A percentile compares a stretch with the other conserved stretches of the same genome.
Conservation (phyloP, 1,140 invertebrate genomes). For the Samia ricini region DNA sequence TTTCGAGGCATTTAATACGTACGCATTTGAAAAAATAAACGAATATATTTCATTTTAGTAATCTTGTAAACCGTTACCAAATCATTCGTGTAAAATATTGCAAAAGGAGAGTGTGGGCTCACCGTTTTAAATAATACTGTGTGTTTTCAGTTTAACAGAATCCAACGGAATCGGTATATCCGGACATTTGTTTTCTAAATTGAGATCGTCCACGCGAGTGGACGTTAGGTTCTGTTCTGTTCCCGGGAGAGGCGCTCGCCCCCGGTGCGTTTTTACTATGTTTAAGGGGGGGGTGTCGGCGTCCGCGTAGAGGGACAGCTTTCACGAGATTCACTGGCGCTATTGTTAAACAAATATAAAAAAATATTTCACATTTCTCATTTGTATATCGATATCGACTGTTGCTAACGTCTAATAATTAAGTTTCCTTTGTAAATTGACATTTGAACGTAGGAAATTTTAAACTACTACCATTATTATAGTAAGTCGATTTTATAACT, state of each 20-base stretch:
- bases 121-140: too few relatives aligned
- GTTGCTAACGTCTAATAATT: not conserved
- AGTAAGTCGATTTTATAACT: not conserved
- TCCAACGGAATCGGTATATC: slow-evolving; percentile 11
- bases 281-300: too few relatives aligned
- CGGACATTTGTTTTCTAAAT: slow-evolving; percentile 10
- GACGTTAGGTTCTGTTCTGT: not conserved
- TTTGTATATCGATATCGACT: not conserved
- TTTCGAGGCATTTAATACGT: too few relatives aligned
- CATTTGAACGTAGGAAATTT: not conserved
- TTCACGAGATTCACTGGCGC: not conserved
- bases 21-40: too few relatives aligned
- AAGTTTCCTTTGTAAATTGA: not conserved
- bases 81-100: too few relatives aligned
- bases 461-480: not conserved
- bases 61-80: too few relatives aligned
- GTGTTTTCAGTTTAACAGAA: slow-evolving; percentile 15
- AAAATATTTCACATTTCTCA: not conserved
- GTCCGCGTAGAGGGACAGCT: too few relatives aligned
- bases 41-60: too few relatives aligned
- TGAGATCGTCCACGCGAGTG: not conserved
- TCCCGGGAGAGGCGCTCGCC: not conserved
- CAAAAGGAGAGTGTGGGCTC: too few relatives aligned
- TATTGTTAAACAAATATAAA: not conserved
- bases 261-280: too few relatives aligned